Conservation (phyloP, 2,888 invertebrate species). For the Synanthedon vespiformis region DNA sequence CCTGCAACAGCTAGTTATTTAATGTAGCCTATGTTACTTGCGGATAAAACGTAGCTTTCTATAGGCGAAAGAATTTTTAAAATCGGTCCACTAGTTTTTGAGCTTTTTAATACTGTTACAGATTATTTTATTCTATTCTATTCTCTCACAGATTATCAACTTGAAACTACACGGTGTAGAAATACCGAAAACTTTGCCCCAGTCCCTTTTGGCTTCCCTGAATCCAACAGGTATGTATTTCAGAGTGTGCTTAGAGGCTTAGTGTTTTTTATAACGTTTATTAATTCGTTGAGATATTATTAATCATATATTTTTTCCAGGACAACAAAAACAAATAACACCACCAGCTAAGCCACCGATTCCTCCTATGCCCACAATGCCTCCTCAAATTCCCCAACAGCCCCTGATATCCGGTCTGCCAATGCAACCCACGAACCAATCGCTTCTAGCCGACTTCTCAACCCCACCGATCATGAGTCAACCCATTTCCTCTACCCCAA, state of each 20-base stretch:
- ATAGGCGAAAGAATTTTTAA: too few species aligned
- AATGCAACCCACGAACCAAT: constrained; percentile 19
- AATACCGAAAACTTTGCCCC: constrained; percentile 88
- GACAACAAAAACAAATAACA: constrained; percentile 31
- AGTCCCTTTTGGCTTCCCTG: constrained; percentile 76
- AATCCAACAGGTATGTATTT: constrained; percentile 65
- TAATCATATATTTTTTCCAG: constrained; percentile 10
- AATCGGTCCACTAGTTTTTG: too few species aligned
- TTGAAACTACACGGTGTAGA: constrained; percentile 93
- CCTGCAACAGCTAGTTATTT: too few species aligned
- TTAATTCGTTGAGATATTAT: too few species aligned
- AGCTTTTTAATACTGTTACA: too few species aligned
- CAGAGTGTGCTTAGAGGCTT: too few species aligned
- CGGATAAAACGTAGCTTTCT: too few species aligned
- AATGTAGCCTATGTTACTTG: too few species aligned
- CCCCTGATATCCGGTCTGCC: constrained; percentile 22
- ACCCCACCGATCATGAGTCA: constrained; percentile 10
- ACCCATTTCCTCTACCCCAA: constrained; percentile 18
- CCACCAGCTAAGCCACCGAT: constrained; percentile 50
- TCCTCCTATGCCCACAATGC: constrained; percentile 41
- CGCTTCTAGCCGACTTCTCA: constrained; percentile 30
- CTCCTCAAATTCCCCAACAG: constrained; percentile 26
- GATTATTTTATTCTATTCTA: too few species aligned
- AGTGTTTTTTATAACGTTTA: too few species aligned
- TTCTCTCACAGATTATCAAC: constrained; percentile 76